A percentile compares a stretch with the other conserved stretches of the same genome.
These are phyloP conservation scores for Drosophila peninsularis DNA, from an alignment of 2,888 invertebrate species.

Conservation along the genomic window DNA sequence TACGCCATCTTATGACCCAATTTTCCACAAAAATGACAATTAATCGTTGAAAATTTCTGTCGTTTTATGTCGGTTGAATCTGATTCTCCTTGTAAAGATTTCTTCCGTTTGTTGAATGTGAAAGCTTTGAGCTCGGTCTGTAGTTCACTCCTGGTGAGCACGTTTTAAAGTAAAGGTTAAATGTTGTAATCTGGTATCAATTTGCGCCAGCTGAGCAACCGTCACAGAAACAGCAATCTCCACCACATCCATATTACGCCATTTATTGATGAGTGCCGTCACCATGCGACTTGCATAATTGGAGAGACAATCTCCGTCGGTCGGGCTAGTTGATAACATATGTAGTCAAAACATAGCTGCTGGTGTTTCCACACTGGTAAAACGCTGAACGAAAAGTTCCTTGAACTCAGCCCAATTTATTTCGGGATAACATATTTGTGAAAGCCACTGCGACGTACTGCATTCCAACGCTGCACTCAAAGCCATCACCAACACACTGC, in stretches of 20 bases:
- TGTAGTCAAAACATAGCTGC: not conserved
- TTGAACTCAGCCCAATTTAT: not conserved
- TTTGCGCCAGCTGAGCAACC: conserved; percentile 27
- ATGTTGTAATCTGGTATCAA: conserved; percentile 27
- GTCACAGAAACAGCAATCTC: conserved; percentile 29
- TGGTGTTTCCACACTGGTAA: not conserved
- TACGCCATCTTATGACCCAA: not conserved
- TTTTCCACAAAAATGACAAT: not conserved
- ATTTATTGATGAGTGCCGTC: no score
- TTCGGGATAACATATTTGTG: not conserved
- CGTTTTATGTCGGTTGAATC: not conserved
- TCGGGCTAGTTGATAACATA: not conserved
- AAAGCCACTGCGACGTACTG: not conserved
- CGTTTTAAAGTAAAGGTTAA: conserved; percentile 17
- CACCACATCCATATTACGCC: not conserved
- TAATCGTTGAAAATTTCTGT: not conserved
- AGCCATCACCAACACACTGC: no score
- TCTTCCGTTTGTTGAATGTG: not conserved
- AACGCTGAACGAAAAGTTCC: not conserved
- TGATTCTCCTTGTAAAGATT: not conserved
- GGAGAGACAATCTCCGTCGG: not conserved
- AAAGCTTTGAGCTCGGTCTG: not conserved
- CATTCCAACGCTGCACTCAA: no score
- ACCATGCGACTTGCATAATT: conserved; percentile 1
- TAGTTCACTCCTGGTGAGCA: not conserved